phyloP scores from a whole-genome alignment of 92 coral and sea anemone species.

The Epizoanthus illoricatus region DNA sequence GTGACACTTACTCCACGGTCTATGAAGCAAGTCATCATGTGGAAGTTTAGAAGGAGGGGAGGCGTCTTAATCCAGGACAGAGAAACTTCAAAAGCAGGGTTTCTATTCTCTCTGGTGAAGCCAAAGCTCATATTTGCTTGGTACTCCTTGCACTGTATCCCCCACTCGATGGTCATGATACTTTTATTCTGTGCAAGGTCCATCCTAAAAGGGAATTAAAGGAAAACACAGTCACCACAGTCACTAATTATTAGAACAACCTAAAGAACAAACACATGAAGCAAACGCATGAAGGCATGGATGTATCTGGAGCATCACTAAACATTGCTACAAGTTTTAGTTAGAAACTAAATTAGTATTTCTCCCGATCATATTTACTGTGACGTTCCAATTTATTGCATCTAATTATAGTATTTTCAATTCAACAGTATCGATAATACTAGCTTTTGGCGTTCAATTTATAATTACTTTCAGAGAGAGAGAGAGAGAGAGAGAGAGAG shows the following conservation, averaged over 20 bases:
- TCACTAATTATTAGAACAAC: background rate
- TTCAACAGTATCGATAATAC: too few relatives aligned
- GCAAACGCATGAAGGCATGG: background rate
- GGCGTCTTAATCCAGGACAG: conserved; percentile 39
- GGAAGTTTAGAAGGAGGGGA: background rate
- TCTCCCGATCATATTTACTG: too few relatives aligned
- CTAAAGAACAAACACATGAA: background rate
- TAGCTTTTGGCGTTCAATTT: too few relatives aligned
- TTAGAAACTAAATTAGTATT: too few relatives aligned
- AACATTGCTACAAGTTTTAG: too few relatives aligned
- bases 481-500: too few relatives aligned
- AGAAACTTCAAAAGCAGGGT: conserved; percentile 38
- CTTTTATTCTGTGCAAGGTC: conserved; percentile 17
- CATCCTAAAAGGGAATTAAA: conserved; percentile 1
- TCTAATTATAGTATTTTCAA: too few relatives aligned
- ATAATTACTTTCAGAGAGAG: too few relatives aligned
- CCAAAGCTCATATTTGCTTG: conserved; percentile 25
- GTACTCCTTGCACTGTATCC: conserved; percentile 40
- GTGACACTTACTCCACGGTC: conserved; percentile 21
- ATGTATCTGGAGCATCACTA: too few relatives aligned
- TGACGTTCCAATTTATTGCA: too few relatives aligned
- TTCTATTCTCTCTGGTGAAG: conserved; percentile 15
- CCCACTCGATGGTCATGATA: conserved; percentile 38
- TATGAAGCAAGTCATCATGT: background rate
- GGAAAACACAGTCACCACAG: background rate